Percentiles rank a stretch among this genome's conserved stretches.
phyloP scores from a whole-genome alignment of 2,113 vertebrate genomes.

The Rhinolophus ferrumequinum region DNA sequence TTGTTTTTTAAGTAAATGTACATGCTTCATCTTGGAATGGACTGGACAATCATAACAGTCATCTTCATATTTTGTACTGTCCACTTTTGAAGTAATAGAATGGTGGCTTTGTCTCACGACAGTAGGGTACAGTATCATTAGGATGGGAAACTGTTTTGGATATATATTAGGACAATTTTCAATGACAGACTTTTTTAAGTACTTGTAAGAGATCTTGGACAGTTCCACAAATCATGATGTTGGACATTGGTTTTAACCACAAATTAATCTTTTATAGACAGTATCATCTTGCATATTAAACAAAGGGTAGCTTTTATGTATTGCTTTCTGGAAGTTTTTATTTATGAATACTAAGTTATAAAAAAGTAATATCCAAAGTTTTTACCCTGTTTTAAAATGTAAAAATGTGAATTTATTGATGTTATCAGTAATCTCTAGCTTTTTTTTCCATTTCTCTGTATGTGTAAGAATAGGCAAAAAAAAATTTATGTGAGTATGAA shows the following conservation, averaged over 20 bases:
- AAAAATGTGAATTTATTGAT: slow-evolving; percentile 9
- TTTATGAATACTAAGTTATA: neutral
- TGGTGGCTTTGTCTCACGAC: neutral
- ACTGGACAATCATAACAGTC: neutral
- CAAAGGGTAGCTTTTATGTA: neutral
- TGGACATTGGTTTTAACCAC: neutral
- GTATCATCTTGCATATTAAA: neutral
- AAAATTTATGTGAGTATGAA: neutral
- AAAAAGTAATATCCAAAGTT: neutral
- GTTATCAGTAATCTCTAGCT: neutral
- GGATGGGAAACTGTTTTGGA: neutral
- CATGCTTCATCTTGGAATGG: neutral
- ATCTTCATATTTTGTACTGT: neutral
- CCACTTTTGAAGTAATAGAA: neutral
- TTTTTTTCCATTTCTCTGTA: neutral
- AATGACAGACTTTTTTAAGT: neutral
- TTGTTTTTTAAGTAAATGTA: slow-evolving; percentile 3
- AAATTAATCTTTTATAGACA: neutral
- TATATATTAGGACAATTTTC: neutral
- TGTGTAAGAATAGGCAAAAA: neutral
- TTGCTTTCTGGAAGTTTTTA: neutral
- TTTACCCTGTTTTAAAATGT: neutral
- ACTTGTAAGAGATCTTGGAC: neutral
- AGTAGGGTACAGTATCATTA: neutral
- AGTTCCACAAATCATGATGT: neutral